Conservation (phyloP, 1,140 invertebrate genomes). For the Druon quercuslanigerum region DNA sequence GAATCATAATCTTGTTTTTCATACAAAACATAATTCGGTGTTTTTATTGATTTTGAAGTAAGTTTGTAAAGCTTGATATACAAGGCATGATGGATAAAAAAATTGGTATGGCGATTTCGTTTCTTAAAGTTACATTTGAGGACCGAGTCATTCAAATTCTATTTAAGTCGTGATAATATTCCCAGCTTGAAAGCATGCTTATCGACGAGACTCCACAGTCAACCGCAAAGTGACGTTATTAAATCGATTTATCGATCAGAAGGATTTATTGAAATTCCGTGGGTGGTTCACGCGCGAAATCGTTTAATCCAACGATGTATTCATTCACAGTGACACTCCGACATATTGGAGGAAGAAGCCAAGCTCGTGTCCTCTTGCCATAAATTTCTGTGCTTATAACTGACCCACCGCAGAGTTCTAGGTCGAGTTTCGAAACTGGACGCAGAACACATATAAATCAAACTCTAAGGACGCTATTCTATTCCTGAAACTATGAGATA, state of each 20-base stretch:
- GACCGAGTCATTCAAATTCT: not conserved
- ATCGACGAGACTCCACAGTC: slow-evolving; percentile 4
- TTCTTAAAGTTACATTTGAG: not conserved
- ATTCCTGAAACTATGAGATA: slow-evolving; percentile 11
- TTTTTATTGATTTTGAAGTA: too few species aligned
- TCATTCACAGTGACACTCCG: slow-evolving; percentile 24
- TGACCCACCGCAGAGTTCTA: slow-evolving; percentile 16
- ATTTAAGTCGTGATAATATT: slow-evolving; percentile 1
- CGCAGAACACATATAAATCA: slow-evolving; percentile 15
- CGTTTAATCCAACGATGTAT: slow-evolving; percentile 30
- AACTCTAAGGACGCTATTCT: slow-evolving; percentile 25
- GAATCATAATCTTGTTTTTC: too few species aligned
- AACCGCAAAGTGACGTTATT: slow-evolving; percentile 24
- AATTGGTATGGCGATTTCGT: not conserved
- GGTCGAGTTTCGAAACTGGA: slow-evolving; percentile 26
- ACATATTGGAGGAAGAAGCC: slow-evolving; percentile 23
- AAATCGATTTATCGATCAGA: slow-evolving; percentile 28
- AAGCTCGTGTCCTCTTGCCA: slow-evolving; percentile 1
- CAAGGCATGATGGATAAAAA: too few species aligned
- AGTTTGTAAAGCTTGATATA: too few species aligned
- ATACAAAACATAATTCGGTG: too few species aligned
- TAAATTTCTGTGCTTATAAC: slow-evolving; percentile 23
- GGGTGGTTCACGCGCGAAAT: slow-evolving; percentile 18
- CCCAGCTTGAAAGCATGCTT: not conserved
- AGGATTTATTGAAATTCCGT: slow-evolving; percentile 30